Evolutionary conservation across 2,888 invertebrate species (phyloP), one percentile per base, ranked within the genome.

Genomic region (Dryocosmus kuriphilus): DNA sequence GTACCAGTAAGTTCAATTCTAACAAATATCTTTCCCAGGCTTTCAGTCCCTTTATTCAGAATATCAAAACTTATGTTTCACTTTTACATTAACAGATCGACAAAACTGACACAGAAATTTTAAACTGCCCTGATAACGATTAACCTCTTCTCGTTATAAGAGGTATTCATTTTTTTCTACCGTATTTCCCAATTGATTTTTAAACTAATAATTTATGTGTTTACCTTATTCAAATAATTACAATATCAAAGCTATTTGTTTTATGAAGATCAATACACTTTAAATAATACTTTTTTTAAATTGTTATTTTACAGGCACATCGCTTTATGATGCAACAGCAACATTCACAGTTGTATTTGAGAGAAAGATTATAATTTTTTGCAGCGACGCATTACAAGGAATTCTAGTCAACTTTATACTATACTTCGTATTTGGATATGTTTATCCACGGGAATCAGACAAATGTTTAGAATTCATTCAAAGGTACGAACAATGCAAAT

Each of bases 381-480:
- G 76, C 35, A 24, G 5, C 16, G 35, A 75, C 22, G 19, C 30
- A 11, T 38, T 79, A n/a, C 61, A 77, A 75, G 80, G 75, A 14
- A 55, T 81, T n/a, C 30, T 76, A 51, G 27, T 77, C 24, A 60
- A 57, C 8, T 79, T 77, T 24, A 6, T 73, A 74, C 22, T 32
- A 8, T 81, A 79, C 38, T 81, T 62, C 30, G 51, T 77, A 27
- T 80, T 75, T 75, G 80, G 79, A 35, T 79, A 71, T 41, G 38
- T 27, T 6, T 76, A 80, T 51, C 75, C 65, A 11, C 6, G 6
- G 27, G 74, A 74, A 19, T 9, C 63, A 0, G 46, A 75, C 41
- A 74, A 77, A 75, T 74, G 78, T 11, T 32, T 78, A 24, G 80
- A 80, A 73, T 80, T 76, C 27, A n/a, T n/a, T n/a, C n/a, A n/a